These are phyloP conservation scores for Etheostoma spectabile DNA, from an alignment of 2,113 vertebrate species.

Conservation along the genomic window DNA sequence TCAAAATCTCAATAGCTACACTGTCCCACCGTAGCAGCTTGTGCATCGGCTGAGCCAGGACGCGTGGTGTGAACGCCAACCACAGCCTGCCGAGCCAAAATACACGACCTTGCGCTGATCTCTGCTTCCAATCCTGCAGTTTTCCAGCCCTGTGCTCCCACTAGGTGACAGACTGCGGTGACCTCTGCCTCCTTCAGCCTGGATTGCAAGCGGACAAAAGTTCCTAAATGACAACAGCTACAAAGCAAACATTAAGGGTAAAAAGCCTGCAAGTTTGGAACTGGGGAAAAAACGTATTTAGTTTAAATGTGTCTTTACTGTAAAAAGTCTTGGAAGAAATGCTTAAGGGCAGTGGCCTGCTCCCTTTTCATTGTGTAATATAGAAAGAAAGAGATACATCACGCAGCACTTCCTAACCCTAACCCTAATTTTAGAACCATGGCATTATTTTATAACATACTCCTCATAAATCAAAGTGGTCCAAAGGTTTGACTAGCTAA, in stretches of 20 bases:
- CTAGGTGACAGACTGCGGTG: constrained; percentile 38
- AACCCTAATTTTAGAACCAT: constrained; percentile 49
- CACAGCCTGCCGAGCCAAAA: constrained; percentile 34
- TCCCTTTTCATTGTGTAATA: constrained; percentile 1
- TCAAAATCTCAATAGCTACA: constrained; percentile 9
- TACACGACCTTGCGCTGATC: constrained; percentile 41
- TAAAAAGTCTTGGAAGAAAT: constrained; percentile 12
- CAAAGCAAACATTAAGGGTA: not conserved
- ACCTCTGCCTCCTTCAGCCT: constrained; percentile 25
- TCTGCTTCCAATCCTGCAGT: constrained; percentile 26
- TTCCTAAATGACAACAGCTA: not conserved
- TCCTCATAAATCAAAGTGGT: constrained; percentile 60
- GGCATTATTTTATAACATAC: constrained; percentile 50
- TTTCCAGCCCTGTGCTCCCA: constrained; percentile 9
- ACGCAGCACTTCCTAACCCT: constrained; percentile 25
- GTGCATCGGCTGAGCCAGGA: not conserved
- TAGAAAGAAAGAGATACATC: constrained; percentile 20
- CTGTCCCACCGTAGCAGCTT: not conserved
- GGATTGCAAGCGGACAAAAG: constrained; percentile 44
- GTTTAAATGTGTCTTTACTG: not conserved
- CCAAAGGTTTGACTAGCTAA: constrained; percentile 44
- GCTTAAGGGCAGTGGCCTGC: not conserved
- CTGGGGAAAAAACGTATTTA: too few species aligned
- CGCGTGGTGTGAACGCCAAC: constrained; percentile 23
- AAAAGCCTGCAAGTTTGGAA: not conserved